Base-by-base conservation (phyloP, 2,113 vertebrate species). In the Oplegnathus fasciatus region DNA sequence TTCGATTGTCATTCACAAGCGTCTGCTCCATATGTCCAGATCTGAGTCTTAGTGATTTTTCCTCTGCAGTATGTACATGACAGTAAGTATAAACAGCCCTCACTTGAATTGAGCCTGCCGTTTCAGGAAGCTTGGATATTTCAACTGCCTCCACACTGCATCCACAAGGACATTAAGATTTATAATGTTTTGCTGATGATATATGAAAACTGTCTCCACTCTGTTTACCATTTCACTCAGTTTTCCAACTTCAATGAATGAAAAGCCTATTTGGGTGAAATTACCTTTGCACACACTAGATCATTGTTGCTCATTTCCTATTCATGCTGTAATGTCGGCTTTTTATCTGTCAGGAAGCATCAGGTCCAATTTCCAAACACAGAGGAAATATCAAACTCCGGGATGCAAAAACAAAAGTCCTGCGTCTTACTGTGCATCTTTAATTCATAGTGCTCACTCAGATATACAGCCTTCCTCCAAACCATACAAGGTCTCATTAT, bases 281-380 rank as follows among this genome's bases (percentile, higher is more conserved):
- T 64, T 55, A 7, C 26, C 55, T 75, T 62, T 54, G 22, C 14
- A 37, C 13, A 50, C 0, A 40, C 17, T 22, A 20, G 2, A 42
- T 32, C 8, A 20, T 44, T 52, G 22, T 32, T 10, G 22, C 10
- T 66, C 18, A 71, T 67, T 68, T 62, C 22, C 22, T 32, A 57
- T 71, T 64, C 50, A 75, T 68, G 55, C 34, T 34, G 50, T 22
- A n/a, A 22, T 30, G 22, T 57, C 9, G 62, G 24, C 18, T 60
- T 54, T 64, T 65, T 62, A 48, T 64, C 55, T 64, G 62, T 13
- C 73, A 82, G 34, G 9, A 28, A 68, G 26, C 26, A 34, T 61
- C 37, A n/a, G 30, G 32, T 9, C n/a, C 9, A 13, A 64, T 55
- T 79, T 50, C 10, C 46, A 64, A 4, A 24, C 9, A 34, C 11